A percentile compares a stretch with the other conserved stretches of the same genome.
phyloP scores from a whole-genome alignment of 2,797 vertebrate genomes.

The Pangasius sanitwongsei region DNA sequence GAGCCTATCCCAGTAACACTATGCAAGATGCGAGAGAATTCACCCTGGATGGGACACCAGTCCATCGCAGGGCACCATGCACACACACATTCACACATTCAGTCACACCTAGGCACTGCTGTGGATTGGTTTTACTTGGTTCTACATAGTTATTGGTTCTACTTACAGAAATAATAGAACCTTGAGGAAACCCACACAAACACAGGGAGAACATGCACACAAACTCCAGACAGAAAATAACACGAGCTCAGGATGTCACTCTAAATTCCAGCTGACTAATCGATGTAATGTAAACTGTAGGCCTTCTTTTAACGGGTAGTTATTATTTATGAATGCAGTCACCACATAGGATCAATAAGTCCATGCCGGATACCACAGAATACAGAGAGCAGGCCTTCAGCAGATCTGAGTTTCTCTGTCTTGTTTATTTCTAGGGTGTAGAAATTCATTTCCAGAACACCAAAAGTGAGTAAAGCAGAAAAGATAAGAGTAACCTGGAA shows the following conservation, averaged over 20 bases:
- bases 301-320: background rate
- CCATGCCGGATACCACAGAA: background rate
- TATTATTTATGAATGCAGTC: background rate
- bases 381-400: background rate
- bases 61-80: background rate
- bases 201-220: background rate
- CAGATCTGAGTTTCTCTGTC: background rate
- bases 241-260: background rate
- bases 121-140: too few relatives aligned
- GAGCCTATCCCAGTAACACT: background rate
- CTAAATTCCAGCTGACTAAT: background rate
- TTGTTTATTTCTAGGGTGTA: background rate
- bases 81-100: background rate
- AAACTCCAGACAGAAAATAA: background rate
- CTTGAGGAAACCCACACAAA: background rate
- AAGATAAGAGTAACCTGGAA: background rate
- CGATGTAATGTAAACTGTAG: background rate
- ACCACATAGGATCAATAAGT: background rate
- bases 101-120: background rate
- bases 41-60: background rate
- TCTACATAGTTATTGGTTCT: too few relatives aligned
- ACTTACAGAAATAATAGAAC: background rate
- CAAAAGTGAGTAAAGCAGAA: background rate
- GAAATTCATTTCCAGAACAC: conserved; percentile 3
- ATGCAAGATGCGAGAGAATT: background rate